Evolutionary conservation across 37 sponge, comb jelly and placozoan species (phyloP).

Genomic region (Halisarca cf. caerulea): DNA sequence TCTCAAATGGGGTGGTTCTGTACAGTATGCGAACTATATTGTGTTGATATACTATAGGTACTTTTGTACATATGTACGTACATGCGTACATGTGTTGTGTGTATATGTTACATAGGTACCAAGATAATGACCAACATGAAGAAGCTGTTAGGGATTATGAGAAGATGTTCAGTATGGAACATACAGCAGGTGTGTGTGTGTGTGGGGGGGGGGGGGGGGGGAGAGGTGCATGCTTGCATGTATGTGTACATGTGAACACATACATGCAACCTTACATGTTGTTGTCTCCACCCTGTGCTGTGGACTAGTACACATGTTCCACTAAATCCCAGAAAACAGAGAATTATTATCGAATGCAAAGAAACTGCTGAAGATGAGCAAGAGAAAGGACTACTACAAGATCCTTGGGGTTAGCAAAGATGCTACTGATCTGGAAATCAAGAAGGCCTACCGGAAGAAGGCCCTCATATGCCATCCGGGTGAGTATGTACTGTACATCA

Average conservation of each 20-base stretch:
- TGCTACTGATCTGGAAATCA: conserved; percentile 90
- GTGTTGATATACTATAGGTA: neutral
- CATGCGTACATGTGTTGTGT: too few relatives aligned
- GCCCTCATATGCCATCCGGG: conserved; percentile 95
- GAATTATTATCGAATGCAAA: conserved; percentile 61
- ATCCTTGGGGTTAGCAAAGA: conserved; percentile 70
- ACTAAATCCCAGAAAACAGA: conserved; percentile 28
- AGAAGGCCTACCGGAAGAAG: conserved; percentile 86
- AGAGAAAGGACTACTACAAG: conserved; percentile 99
- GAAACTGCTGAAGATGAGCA: conserved; percentile 73
- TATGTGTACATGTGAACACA: too few relatives aligned
- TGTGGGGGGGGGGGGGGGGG: too few relatives aligned
- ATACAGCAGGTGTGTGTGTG: conserved; percentile 45
- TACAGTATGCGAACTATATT: neutral
- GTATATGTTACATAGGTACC: too few relatives aligned
- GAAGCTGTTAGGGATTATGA: conserved; percentile 95
- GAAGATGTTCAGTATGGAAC: conserved; percentile 73
- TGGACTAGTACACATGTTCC: too few relatives aligned
- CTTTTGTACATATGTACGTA: neutral
- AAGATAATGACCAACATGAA: conserved; percentile 83
- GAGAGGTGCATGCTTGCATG: too few relatives aligned
- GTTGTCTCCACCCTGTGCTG: neutral
- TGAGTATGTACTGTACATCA: too few relatives aligned
- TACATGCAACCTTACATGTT: neutral
- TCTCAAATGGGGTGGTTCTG: neutral